phyloP scores from a whole-genome alignment of 2,113 vertebrate species.

The Rhea pennata region DNA sequence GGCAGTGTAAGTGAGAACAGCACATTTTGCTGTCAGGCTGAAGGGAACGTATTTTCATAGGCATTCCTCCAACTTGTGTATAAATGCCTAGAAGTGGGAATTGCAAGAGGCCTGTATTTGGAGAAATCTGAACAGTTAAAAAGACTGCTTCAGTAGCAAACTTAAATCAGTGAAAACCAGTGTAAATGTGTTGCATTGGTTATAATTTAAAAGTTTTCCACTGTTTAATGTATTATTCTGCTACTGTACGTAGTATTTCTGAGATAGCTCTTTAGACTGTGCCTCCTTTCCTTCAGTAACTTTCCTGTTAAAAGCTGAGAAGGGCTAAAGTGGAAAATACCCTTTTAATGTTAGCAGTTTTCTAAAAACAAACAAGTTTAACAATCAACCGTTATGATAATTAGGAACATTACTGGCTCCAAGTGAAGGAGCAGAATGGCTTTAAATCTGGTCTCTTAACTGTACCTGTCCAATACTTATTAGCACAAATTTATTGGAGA shows the following conservation, averaged over 20 bases:
- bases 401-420: not conserved
- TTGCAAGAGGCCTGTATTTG: conserved; percentile 32
- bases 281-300: not conserved
- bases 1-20: conserved; percentile 58
- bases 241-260: not conserved
- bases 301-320: not conserved
- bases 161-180: conserved; percentile 12
- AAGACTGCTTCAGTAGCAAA: conserved; percentile 44
- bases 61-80: conserved; percentile 63
- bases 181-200: not conserved
- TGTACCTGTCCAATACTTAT: conserved; percentile 53
- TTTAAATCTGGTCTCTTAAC: conserved; percentile 11
- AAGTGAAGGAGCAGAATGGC: not conserved
- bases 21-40: conserved; percentile 65
- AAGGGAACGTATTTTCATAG: conserved; percentile 67
- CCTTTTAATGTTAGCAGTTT: conserved; percentile 24
- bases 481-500: conserved; percentile 31
- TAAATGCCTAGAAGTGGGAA: conserved; percentile 67
- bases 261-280: conserved; percentile 18
- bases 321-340: conserved; percentile 29
- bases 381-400: conserved; percentile 28
- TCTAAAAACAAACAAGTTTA: conserved; percentile 46
- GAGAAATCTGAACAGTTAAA: conserved; percentile 27
- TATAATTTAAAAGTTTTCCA: not conserved
- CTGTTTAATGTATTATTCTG: conserved; percentile 39